Percentiles rank a stretch among this genome's conserved stretches.
Conservation (phyloP, 2,888 invertebrate genomes). For the Brachynemurus nebulosus region DNA sequence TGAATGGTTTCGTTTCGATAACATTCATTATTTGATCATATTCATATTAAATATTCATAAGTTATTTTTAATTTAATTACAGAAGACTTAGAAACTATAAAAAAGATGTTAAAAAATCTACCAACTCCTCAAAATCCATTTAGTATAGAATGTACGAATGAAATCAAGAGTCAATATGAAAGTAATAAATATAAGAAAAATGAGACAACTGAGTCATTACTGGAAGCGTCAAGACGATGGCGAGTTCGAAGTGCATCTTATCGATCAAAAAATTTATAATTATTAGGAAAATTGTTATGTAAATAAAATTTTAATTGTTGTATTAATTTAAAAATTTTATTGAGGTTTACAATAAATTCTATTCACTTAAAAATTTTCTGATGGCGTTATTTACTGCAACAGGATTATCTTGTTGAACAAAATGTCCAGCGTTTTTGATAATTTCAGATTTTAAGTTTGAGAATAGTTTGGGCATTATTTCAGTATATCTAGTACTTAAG, state of each 20-base stretch:
- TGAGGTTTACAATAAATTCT: neutral
- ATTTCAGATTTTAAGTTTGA: constrained; percentile 32
- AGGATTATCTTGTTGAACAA: constrained; percentile 41
- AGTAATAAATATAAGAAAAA: neutral
- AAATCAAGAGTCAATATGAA: neutral
- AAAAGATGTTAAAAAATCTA: neutral
- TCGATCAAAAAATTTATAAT: neutral
- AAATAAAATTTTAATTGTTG: neutral
- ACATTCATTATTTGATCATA: too few relatives aligned
- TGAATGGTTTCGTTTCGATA: too few relatives aligned
- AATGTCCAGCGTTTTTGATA: constrained; percentile 36
- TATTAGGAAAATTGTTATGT: neutral
- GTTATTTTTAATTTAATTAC: neutral
- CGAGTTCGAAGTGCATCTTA: neutral
- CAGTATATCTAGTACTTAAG: constrained; percentile 26
- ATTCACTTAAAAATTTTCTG: constrained; percentile 29
- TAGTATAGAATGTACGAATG: neutral
- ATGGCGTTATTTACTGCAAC: constrained; percentile 36
- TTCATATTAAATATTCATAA: neutral
- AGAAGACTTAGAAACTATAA: constrained; percentile 1
- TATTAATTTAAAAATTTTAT: too few relatives aligned
- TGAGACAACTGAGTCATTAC: neutral
- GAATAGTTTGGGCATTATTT: constrained; percentile 31
- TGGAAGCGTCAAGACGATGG: neutral
- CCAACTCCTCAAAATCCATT: constrained; percentile 1